Evolutionary conservation across 2,888 invertebrate genomes (phyloP).

Genomic region (Lapara coniferarum): DNA sequence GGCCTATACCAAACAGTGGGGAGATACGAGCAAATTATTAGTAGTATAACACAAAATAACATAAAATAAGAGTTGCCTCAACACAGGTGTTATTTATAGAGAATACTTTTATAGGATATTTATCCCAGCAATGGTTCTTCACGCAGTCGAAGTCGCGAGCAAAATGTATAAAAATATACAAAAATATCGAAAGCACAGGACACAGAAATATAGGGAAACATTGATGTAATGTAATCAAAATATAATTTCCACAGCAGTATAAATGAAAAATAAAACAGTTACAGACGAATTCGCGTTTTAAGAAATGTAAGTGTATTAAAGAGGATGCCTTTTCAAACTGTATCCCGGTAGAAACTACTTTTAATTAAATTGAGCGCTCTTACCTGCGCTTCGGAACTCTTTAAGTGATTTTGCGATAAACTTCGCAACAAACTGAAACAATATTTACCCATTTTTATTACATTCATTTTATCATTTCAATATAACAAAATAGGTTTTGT

Average conservation of each 20-base stretch:
- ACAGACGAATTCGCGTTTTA: conserved; percentile 28
- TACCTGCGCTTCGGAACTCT: conserved; percentile 61
- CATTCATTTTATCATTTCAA: conserved; percentile 31
- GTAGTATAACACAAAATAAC: too few species aligned
- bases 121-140: too few species aligned
- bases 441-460: conserved; percentile 56
- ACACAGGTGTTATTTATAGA: too few species aligned
- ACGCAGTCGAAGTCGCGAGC: too few species aligned
- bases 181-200: too few species aligned
- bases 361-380: conserved; percentile 66
- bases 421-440: conserved; percentile 61
- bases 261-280: background rate
- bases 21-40: too few species aligned
- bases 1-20: too few species aligned
- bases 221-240: background rate
- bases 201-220: too few species aligned
- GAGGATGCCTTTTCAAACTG: conserved; percentile 38
- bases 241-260: background rate
- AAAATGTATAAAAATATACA: too few species aligned
- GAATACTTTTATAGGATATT: too few species aligned
- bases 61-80: too few species aligned
- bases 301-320: conserved; percentile 39
- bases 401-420: conserved; percentile 68
- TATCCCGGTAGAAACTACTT: conserved; percentile 58
- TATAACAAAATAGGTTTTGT: conserved; percentile 27